Base-by-base conservation (phyloP, 2,797 vertebrate species). In the Chanos chanos region DNA sequence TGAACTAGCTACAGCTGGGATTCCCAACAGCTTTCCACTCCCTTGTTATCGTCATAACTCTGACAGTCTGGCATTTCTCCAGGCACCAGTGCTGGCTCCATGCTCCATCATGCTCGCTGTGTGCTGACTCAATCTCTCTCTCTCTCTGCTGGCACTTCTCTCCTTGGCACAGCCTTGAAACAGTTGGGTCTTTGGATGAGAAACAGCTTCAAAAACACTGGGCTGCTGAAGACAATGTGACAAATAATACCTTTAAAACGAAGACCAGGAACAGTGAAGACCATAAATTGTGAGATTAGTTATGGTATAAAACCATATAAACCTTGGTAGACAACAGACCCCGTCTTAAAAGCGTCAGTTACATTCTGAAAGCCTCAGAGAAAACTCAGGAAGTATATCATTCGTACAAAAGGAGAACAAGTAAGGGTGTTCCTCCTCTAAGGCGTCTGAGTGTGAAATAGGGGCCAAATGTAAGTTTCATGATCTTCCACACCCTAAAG, bases 181-280 rank as follows among this genome's bases (percentile, higher is more conserved):
- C 72, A 71, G 72, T 71, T 74, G 72, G 72, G 64, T 61, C 55
- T 64, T 74, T 68, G 72, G 64, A 71, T 71, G 56, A 54, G 50
- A 53, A 74, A 68, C 68, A 74, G 72, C 56, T 68, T 71, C 24
- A 49, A 56, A 45, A 41, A 56, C 67, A 61, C 72, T 48, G 31
- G 60, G 68, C 54, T 6, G 36, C 64, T 61, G 51, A 13, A 52
- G 34, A 61, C 48, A 55, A 65, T 52, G 68, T 64, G 61, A 71
- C 68, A 68, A 61, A 61, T 66, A 52, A 45, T 43, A 40, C 61
- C 31, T 33, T 59, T 51, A 37, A 62, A 64, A 68, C 51, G 71
- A 60, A 61, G 52, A 12, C 5, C 34, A 37, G 50, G 62, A 30
- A 7, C 18, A 43, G 39, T 33, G 7, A 43, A 61, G 61, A 25